Evolutionary conservation across 2,113 vertebrate genomes (phyloP).

Genomic region (Haliaeetus leucogaster): DNA sequence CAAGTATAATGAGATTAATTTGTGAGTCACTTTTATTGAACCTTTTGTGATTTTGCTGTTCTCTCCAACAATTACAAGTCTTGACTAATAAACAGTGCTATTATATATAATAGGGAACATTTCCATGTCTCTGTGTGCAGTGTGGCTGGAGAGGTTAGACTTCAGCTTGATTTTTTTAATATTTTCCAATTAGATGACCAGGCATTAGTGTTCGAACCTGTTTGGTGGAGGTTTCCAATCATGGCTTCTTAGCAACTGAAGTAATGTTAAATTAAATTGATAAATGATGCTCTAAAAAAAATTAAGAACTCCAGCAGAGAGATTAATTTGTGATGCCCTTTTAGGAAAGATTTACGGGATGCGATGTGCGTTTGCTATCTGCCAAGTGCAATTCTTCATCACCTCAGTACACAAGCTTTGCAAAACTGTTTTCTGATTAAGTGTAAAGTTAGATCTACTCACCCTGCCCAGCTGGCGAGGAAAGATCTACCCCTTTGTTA

Average conservation of each 20-base stretch:
- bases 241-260: conserved; percentile 52
- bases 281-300: conserved; percentile 61
- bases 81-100: conserved; percentile 17
- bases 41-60: conserved; percentile 62
- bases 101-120: not conserved
- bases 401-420: conserved; percentile 15
- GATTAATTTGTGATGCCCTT: conserved; percentile 68
- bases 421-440: conserved; percentile 39
- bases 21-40: conserved; percentile 58
- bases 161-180: conserved; percentile 21
- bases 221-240: conserved; percentile 30
- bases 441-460: conserved; percentile 14
- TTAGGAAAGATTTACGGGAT: conserved; percentile 61
- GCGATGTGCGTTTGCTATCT: conserved; percentile 56
- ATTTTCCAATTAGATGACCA: conserved; percentile 43
- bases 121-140: conserved; percentile 39
- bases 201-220: conserved; percentile 9
- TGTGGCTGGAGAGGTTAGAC: not conserved
- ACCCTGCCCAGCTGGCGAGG: not conserved
- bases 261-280: conserved; percentile 67
- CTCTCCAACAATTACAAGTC: not conserved
- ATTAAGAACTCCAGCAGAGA: conserved; percentile 46
- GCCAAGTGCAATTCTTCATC: conserved; percentile 36
- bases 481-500: conserved; percentile 13
- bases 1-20: conserved; percentile 52